Percentiles rank a stretch among this genome's conserved stretches.
Evolutionary conservation across 1,140 invertebrate species (phyloP).

Genomic region (Drosophila mojavensis): DNA sequence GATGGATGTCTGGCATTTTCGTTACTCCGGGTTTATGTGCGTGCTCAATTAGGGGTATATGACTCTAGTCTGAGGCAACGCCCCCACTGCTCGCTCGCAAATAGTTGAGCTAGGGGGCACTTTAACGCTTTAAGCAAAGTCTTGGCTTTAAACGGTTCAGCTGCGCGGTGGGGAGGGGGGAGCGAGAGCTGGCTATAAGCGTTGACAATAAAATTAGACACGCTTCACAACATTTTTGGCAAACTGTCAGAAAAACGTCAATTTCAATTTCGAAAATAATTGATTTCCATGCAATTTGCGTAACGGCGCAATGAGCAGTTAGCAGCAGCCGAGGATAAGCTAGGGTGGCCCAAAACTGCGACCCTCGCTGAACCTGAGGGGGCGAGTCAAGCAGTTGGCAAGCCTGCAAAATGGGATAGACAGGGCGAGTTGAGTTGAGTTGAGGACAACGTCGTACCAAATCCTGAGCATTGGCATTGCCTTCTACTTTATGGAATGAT

Average conservation of each 20-base stretch:
- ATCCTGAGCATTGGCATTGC: not conserved
- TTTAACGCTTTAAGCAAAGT: conserved; percentile 33
- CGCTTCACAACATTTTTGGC: conserved; percentile 78
- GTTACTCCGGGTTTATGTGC: conserved; percentile 51
- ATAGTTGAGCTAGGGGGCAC: not conserved
- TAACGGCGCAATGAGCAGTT: conserved; percentile 73
- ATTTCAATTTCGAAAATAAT: conserved; percentile 79
- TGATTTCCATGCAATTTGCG: conserved; percentile 77
- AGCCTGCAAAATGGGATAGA: conserved; percentile 28
- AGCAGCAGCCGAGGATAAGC: conserved; percentile 10
- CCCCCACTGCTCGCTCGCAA: not conserved
- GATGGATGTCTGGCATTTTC: conserved; percentile 55
- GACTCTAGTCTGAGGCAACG: conserved; percentile 9
- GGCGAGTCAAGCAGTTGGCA: not conserved
- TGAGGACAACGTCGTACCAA: too few species aligned
- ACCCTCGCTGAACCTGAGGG: too few species aligned
- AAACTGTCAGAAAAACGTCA: conserved; percentile 77
- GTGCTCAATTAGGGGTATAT: conserved; percentile 72
- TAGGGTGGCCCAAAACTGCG: not conserved
- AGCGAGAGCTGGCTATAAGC: not conserved
- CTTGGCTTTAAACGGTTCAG: conserved; percentile 19
- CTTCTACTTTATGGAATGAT: conserved; percentile 31
- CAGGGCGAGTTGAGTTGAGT: too few species aligned
- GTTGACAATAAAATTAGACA: conserved; percentile 80
- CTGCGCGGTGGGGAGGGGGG: not conserved